These are phyloP conservation scores for Potorous gilbertii DNA, from an alignment of 2,797 vertebrate genomes.

Conservation along the genomic window DNA sequence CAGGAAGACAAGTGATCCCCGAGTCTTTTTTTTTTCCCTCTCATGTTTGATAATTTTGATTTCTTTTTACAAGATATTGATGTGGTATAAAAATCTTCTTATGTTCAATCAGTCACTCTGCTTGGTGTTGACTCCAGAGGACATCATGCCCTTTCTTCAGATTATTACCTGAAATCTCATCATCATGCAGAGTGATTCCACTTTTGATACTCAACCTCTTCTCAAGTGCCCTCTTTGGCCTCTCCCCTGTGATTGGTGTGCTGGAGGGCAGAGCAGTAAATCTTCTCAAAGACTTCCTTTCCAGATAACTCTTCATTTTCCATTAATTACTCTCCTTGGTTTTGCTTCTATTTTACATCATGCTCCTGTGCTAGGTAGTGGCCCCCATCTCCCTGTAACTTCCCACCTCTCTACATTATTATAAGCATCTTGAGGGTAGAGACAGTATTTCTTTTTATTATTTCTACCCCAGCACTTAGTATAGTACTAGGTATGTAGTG, in stretches of 20 bases:
- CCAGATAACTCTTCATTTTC: background rate
- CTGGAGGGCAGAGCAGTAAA: background rate
- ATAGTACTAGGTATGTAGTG: background rate
- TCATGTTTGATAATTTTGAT: conserved; percentile 39
- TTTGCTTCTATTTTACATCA: background rate
- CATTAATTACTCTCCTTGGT: background rate
- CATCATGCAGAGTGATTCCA: background rate
- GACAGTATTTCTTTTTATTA: background rate
- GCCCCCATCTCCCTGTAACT: background rate
- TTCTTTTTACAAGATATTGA: conserved; percentile 33
- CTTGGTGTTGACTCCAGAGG: background rate
- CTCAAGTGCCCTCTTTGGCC: background rate
- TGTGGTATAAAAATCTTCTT: conserved; percentile 24
- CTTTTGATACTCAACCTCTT: background rate
- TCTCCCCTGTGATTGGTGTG: background rate
- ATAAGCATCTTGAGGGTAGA: background rate
- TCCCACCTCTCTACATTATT: background rate
- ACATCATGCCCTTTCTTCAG: background rate
- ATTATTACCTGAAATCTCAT: background rate
- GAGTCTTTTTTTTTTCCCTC: conserved; percentile 16
- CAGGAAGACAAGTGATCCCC: background rate
- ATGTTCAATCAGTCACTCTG: background rate
- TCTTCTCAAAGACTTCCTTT: background rate
- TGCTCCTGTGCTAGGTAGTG: background rate
- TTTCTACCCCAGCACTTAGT: background rate